Conservation (phyloP, 2,113 vertebrate genomes). For the Apeltes quadracus region DNA sequence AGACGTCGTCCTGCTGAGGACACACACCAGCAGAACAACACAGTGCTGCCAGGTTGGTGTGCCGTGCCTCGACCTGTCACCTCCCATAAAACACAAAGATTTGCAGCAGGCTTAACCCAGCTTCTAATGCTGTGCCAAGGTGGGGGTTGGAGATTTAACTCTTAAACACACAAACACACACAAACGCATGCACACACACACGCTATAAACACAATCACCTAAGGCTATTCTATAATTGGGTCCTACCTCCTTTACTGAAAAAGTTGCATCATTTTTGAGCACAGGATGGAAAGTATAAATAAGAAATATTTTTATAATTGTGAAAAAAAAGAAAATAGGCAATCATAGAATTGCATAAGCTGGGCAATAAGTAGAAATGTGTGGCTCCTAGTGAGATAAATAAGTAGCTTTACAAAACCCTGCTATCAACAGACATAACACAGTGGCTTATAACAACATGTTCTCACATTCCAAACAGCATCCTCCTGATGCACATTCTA, state of each 20-base stretch:
- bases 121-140: constrained; percentile 49
- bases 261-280: constrained; percentile 45
- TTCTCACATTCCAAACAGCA: neutral
- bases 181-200: constrained; percentile 38
- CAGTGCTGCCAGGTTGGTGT: constrained; percentile 22
- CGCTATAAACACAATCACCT: constrained; percentile 32
- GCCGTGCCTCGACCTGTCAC: constrained; percentile 58
- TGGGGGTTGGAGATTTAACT: constrained; percentile 61
- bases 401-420: neutral
- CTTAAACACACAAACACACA: constrained; percentile 41
- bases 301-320: neutral
- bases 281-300: constrained; percentile 11
- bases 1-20: neutral
- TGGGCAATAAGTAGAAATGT: neutral
- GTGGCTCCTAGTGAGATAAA: neutral
- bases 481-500: neutral
- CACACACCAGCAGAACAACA: constrained; percentile 7
- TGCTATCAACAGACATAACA: neutral
- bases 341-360: neutral
- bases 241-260: constrained; percentile 73
- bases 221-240: constrained; percentile 11
- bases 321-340: neutral
- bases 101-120: constrained; percentile 69
- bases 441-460: neutral
- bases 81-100: constrained; percentile 70